These are phyloP conservation scores for Haplochromis burtoni DNA, from an alignment of 2,113 vertebrate genomes.

Conservation along the genomic window DNA sequence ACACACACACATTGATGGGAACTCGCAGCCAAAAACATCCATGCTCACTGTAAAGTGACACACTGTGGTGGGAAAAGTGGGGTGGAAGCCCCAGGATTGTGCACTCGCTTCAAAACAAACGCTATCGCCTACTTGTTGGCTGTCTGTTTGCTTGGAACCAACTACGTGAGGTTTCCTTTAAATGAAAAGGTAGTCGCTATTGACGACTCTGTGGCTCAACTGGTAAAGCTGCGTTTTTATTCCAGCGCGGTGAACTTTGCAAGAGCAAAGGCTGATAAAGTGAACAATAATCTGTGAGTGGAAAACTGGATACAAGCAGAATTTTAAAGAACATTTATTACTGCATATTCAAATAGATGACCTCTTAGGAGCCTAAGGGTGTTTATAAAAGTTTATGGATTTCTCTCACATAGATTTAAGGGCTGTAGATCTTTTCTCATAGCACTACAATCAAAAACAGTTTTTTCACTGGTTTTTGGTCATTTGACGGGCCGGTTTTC, in stretches of 20 bases:
- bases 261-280: neutral
- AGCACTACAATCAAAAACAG: neutral
- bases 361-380: neutral
- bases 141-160: neutral
- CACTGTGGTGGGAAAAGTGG: constrained; percentile 16
- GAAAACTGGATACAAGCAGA: neutral
- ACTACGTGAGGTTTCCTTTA: neutral
- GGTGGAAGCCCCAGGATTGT: constrained; percentile 23
- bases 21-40: constrained; percentile 11
- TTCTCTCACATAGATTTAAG: neutral
- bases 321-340: neutral
- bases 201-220: neutral
- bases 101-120: constrained; percentile 44
- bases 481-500: neutral
- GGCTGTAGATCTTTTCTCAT: neutral
- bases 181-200: neutral
- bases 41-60: constrained; percentile 33
- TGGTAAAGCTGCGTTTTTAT: neutral
- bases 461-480: neutral
- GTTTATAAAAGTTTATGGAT: neutral
- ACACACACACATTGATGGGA: neutral
- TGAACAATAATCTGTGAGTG: neutral
- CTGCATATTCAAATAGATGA: neutral
- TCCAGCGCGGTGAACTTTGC: neutral
- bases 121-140: constrained; percentile 29